Evolutionary conservation across 30 jellyfish, hydroid and myxozoan species (phyloP), one percentile per base, ranked within the genome.

Genomic region (Chrysaora quinquecirrha): DNA sequence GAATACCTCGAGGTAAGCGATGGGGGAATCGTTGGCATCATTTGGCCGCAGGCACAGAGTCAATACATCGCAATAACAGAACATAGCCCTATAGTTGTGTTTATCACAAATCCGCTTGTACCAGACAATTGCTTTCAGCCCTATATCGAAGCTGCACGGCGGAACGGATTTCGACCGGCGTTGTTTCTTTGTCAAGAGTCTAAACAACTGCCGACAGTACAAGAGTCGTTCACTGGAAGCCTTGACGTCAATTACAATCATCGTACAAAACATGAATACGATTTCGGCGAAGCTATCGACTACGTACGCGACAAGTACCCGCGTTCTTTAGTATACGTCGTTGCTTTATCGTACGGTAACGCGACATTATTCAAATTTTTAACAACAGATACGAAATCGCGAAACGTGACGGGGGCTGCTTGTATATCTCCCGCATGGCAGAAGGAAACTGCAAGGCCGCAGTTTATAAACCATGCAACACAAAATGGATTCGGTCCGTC

Each of bases 351-450:
- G 2, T 82, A 67, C 34, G 92, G 92, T n/a, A 18, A 82, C 48
- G 73, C 85, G n/a, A 69, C 77, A 16, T 80, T 82, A 1, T 74
- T 82, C 12, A 68, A 56, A 34, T 82, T 68, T 25, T 71, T 82
- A 4, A 54, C 85, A 9, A 2, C 56, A 9, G 73, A 82, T 49
- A 64, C 85, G 4, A 34, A 54, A 46, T 60, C 92, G 31, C 73
- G 64, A 20, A 22, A 20, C 31, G 20, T 82, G 10, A 56, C 35
- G 22, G 92, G 85, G 12, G 92, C 73, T 31, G 92, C 85, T 48
- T 21, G 76, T 58, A 69, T 82, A 22, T 82, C 92, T 43, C 92
- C 92, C 1, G 85, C 80, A 10, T 82, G 92, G 92, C 74, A 35
- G 2, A 58, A 74, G 71, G 27, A 22, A 48, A n/a, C n/a, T n/a